A percentile compares a stretch with the other conserved stretches of the same genome.
Conservation (phyloP, 2,797 vertebrate genomes). For the Micromesistius poutassou region DNA sequence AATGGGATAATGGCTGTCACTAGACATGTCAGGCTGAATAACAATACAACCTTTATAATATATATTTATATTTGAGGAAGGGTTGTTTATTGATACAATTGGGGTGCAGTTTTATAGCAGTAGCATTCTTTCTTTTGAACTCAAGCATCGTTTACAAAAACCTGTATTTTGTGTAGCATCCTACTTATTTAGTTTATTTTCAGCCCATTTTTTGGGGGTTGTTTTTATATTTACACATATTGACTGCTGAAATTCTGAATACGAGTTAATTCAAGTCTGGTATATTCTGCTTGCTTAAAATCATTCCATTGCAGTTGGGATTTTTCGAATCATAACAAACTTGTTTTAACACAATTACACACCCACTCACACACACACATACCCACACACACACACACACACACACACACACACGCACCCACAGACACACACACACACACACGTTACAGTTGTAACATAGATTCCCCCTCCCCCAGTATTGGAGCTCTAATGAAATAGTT, state of each 20-base stretch:
- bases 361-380: not conserved
- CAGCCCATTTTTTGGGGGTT: not conserved
- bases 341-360: not conserved
- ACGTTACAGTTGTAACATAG: not conserved
- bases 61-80: constrained; percentile 32
- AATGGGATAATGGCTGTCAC: constrained; percentile 68
- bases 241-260: not conserved
- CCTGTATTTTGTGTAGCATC: not conserved
- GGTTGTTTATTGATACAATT: constrained; percentile 17
- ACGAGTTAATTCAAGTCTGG: not conserved
- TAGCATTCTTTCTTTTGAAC: too few species aligned
- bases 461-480: not conserved
- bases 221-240: not conserved
- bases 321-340: too few species aligned
- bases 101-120: too few species aligned
- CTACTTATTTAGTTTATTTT: not conserved
- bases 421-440: not conserved
- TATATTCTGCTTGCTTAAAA: too few species aligned
- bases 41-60: constrained; percentile 66
- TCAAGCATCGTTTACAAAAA: not conserved
- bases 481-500: constrained; percentile 28
- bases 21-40: constrained; percentile 53
- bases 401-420: not conserved
- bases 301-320: too few species aligned
- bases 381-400: not conserved